Percentiles rank a stretch among this genome's conserved stretches.
phyloP scores from a whole-genome alignment of 2,113 vertebrate species.

The Pelmatolapia mariae region DNA sequence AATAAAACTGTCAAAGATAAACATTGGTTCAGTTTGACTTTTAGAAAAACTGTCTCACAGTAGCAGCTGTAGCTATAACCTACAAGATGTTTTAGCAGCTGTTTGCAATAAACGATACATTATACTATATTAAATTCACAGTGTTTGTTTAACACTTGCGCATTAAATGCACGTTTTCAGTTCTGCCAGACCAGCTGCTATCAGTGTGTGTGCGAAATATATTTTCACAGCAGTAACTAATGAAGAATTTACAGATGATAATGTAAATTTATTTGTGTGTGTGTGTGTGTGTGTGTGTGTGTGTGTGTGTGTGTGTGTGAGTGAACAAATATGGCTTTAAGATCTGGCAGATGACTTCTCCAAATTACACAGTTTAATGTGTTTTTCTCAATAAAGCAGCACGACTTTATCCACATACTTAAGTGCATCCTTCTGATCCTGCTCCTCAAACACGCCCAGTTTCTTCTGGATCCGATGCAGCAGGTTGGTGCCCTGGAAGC shows the following conservation, averaged over 20 bases:
- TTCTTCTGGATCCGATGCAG: slow-evolving; percentile 83
- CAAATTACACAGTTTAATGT: background rate
- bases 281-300: background rate
- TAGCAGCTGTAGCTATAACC: background rate
- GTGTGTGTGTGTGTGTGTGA: too few species aligned
- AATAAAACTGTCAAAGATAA: slow-evolving; percentile 71
- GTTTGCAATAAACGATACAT: background rate
- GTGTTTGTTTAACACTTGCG: background rate
- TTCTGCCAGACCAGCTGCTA: background rate
- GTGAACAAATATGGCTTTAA: background rate
- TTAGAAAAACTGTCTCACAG: background rate
- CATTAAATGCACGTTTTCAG: background rate
- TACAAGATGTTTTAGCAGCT: background rate
- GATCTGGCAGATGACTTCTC: background rate
- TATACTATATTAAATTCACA: background rate
- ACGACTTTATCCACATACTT: slow-evolving; percentile 59
- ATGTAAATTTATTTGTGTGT: background rate
- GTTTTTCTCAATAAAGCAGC: background rate
- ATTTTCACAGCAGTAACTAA: background rate
- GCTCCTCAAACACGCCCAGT: slow-evolving; percentile 83
- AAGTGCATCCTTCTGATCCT: slow-evolving; percentile 84
- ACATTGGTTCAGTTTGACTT: background rate
- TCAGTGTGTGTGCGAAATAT: background rate
- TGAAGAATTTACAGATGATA: background rate
- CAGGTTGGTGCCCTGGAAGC: slow-evolving; percentile 89